Conservation (phyloP, 2,113 vertebrate species). For the Glareola pratincola region DNA sequence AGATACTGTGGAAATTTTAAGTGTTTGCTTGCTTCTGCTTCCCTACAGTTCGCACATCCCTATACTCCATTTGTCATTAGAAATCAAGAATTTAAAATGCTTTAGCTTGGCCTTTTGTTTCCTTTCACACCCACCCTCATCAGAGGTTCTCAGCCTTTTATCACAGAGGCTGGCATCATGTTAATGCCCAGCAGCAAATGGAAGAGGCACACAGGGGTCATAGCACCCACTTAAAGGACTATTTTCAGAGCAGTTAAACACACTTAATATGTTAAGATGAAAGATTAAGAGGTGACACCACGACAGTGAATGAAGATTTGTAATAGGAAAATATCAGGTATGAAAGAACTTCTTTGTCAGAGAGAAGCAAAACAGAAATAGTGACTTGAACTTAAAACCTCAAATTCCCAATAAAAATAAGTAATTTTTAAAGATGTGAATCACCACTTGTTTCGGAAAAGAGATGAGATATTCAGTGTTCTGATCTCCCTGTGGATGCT, state of each 20-base stretch:
- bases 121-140: background rate
- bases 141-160: background rate
- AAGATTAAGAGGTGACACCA: background rate
- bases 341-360: background rate
- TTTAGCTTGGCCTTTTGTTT: background rate
- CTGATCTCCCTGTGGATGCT: background rate
- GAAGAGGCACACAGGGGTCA: background rate
- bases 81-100: background rate
- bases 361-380: background rate
- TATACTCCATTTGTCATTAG: fast-evolving
- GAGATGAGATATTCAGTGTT: background rate
- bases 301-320: background rate
- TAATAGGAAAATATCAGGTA: background rate
- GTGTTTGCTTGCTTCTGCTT: background rate
- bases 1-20: background rate
- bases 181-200: background rate
- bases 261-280: background rate
- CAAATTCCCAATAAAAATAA: background rate
- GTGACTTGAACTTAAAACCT: background rate
- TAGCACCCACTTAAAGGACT: background rate
- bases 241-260: background rate
- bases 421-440: background rate
- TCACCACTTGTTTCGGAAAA: background rate
- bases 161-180: background rate
- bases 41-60: background rate